Evolutionary conservation across 2,888 invertebrate species (phyloP).

Genomic region (Drosophila cracens): DNA sequence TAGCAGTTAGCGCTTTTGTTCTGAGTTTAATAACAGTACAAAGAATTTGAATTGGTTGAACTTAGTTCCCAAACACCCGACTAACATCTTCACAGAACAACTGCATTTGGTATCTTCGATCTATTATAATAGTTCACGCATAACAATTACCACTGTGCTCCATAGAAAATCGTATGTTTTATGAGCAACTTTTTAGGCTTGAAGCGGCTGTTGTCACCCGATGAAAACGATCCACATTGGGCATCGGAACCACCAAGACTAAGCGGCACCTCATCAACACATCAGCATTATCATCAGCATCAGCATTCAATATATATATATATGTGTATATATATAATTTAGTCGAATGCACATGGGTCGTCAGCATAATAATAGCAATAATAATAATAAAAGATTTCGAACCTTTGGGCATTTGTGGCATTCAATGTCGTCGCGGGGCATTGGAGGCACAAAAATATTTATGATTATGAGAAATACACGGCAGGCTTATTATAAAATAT

Average conservation of each 20-base stretch:
- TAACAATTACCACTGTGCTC: conserved; percentile 11
- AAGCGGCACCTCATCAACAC: conserved; percentile 79
- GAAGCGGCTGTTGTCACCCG: conserved; percentile 47
- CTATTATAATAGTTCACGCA: conserved; percentile 5
- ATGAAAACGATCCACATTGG: conserved; percentile 56
- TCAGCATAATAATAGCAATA: conserved; percentile 43
- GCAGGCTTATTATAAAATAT: conserved; percentile 77
- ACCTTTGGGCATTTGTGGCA: conserved; percentile 59
- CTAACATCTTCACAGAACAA: not conserved
- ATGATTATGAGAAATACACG: conserved; percentile 80
- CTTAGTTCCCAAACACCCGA: not conserved
- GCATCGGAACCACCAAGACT: conserved; percentile 48
- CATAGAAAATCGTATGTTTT: conserved; percentile 37
- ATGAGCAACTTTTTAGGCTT: conserved; percentile 50
- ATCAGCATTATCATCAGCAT: conserved; percentile 75
- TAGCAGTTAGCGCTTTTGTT: not conserved
- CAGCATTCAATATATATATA: conserved; percentile 1
- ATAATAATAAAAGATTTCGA: conserved; percentile 65
- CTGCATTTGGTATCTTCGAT: conserved; percentile 1
- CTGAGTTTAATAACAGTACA: not conserved
- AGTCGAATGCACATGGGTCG: conserved; percentile 31
- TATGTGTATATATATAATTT: conserved; percentile 41
- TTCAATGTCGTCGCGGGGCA: conserved; percentile 45
- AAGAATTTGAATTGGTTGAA: not conserved
- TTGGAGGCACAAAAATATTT: conserved; percentile 72